Conservation (phyloP, 2,888 invertebrate species). For the Synergus itoensis region DNA sequence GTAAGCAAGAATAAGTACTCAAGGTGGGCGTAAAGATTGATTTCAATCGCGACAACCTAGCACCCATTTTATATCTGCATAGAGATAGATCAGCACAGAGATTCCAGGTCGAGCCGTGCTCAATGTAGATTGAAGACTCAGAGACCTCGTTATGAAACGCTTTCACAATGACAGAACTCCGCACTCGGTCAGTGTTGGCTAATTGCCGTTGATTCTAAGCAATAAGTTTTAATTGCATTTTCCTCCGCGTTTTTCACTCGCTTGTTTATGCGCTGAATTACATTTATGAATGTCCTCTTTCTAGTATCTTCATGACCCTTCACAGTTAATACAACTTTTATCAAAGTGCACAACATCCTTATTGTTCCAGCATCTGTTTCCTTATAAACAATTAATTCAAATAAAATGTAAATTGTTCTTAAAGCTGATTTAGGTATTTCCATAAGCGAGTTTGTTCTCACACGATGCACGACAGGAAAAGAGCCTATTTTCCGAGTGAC, state of each 20-base stretch:
- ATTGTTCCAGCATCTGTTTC: neutral
- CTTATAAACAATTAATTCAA: neutral
- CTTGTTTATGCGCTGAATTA: neutral
- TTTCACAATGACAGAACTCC: conserved; percentile 43
- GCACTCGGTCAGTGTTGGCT: conserved; percentile 29
- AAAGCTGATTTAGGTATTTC: neutral
- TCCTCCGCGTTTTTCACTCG: neutral
- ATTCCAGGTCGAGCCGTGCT: conserved; percentile 36
- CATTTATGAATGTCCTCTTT: conserved; percentile 24
- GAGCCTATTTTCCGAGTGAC: neutral
- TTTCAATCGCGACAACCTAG: conserved; percentile 18
- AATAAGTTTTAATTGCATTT: conserved; percentile 22
- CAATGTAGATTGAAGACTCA: conserved; percentile 26
- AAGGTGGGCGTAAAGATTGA: conserved; percentile 20
- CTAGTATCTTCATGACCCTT: neutral
- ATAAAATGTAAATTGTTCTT: too few relatives aligned
- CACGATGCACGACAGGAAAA: conserved; percentile 15
- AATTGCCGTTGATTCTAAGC: conserved; percentile 38
- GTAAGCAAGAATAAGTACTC: neutral
- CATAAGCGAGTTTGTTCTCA: neutral
- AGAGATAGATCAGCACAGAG: conserved; percentile 1
- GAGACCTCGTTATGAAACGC: conserved; percentile 47
- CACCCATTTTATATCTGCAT: conserved; percentile 18
- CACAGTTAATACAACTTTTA: neutral
- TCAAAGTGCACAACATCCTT: neutral